Evolutionary conservation across 2,888 invertebrate genomes (phyloP), one percentile per base, ranked within the genome.

Genomic region (Dinocampus coccinellae): DNA sequence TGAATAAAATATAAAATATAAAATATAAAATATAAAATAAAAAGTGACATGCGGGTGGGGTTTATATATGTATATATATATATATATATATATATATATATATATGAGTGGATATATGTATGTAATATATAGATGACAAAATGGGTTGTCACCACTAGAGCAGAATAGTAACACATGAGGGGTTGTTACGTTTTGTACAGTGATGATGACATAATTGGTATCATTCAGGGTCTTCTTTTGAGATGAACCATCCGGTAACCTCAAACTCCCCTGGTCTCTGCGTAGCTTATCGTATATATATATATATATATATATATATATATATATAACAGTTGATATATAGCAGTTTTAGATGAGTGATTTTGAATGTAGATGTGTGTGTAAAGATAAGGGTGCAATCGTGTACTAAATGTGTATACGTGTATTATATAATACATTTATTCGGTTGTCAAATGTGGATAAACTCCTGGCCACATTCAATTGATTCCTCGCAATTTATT

Each of bases 121-220:
- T 36, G 9, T 36, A 13, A 76, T 76, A 73, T 78, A 75, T 71
- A 76, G 79, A 75, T 68, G 77, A 77, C 71, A 73, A 73, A 75
- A 78, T 68, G 60, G 65, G 72, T 73, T 74, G 74, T 64, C 74
- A 67, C 72, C 76, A 72, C 42, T 22, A 47, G 66, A 66, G 72
- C 68, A 68, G 26, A 47, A 67, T 42, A 66, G 75, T 7, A 47
- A 62, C 29, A 69, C 53, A 33, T 47, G 53, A 67, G 16, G 55
- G 33, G 66, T 62, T 70, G 72, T 67, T 62, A 69, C 58, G 63
- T 63, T 63, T 57, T 53, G 36, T 62, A 69, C 68, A 69, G 65
- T 76, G 77, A 78, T 84, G 84, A 84, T 84, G 84, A 82, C 83
- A 84, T 84, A 84, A 84, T 84, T 84, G 84, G 81, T 84, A 84